Conservation (phyloP, 2,888 invertebrate species). For the Philopedon plagiatum region DNA sequence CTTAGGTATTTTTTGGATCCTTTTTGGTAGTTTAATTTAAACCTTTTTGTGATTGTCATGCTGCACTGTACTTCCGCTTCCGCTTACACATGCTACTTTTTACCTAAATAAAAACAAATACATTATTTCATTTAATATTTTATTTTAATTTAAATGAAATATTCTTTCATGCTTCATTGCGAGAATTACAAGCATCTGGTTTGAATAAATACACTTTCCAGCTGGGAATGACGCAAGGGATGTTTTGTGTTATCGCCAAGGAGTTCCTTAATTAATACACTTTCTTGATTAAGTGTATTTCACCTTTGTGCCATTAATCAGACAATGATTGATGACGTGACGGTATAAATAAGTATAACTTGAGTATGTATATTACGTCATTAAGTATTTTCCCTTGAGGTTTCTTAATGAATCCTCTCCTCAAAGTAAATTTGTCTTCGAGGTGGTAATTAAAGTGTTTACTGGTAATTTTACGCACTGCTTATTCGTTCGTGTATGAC, state of each 20-base stretch:
- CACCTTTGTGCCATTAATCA: slow-evolving; percentile 16
- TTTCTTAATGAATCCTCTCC: slow-evolving; percentile 1
- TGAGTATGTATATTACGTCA: slow-evolving; percentile 13
- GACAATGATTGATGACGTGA: slow-evolving; percentile 21
- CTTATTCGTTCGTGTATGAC: too few relatives aligned
- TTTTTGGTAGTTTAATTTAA: too few relatives aligned
- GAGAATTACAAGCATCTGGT: not conserved
- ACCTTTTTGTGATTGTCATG: too few relatives aligned
- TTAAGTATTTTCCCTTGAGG: not conserved
- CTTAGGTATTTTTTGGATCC: too few relatives aligned
- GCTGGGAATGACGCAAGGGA: slow-evolving; percentile 6
- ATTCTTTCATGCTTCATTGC: too few relatives aligned
- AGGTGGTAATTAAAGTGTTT: not conserved
- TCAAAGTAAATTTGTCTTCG: not conserved
- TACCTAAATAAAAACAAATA: too few relatives aligned
- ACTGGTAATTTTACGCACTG: too few relatives aligned
- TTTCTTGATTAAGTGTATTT: slow-evolving; percentile 17
- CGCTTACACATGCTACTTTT: too few relatives aligned
- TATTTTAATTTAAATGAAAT: too few relatives aligned
- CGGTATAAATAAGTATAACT: slow-evolving; percentile 11
- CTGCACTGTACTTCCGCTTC: too few relatives aligned
- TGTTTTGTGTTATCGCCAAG: slow-evolving; percentile 10
- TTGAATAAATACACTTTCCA: slow-evolving; percentile 7
- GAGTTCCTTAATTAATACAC: slow-evolving; percentile 20
- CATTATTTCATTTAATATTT: too few relatives aligned